Evolutionary conservation across 2,797 vertebrate genomes (phyloP).

Genomic region (Danio jaintianensis): DNA sequence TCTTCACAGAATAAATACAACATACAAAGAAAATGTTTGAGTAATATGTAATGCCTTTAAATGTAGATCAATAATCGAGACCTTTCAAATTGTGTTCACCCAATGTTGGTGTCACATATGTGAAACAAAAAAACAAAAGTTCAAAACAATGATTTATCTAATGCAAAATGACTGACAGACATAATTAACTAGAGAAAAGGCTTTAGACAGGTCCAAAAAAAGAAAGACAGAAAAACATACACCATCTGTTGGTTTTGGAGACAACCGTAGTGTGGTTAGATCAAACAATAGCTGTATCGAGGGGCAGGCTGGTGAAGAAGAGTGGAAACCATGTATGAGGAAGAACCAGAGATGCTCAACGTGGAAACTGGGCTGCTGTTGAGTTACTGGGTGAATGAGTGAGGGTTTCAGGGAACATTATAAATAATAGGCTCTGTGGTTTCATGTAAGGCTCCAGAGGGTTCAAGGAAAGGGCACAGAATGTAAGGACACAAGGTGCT

Average conservation of each 20-base stretch:
- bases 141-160: constrained; percentile 25
- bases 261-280: neutral
- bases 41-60: constrained; percentile 35
- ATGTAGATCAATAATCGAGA: constrained; percentile 12
- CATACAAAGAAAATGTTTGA: constrained; percentile 18
- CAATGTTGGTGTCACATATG: neutral
- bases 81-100: constrained; percentile 1
- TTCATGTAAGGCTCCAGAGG: constrained; percentile 30
- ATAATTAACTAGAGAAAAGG: constrained; percentile 22
- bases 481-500: constrained; percentile 27
- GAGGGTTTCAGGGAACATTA: constrained; percentile 17
- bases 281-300: constrained; percentile 13
- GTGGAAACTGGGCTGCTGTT: neutral
- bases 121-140: constrained; percentile 7
- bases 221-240: constrained; percentile 30
- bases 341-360: constrained; percentile 21
- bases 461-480: constrained; percentile 10
- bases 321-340: constrained; percentile 9
- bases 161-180: constrained; percentile 1
- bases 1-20: constrained; percentile 8
- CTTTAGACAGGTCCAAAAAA: constrained; percentile 50
- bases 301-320: constrained; percentile 40
- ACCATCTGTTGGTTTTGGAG: neutral
- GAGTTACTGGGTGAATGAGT: constrained; percentile 25
- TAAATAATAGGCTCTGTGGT: constrained; percentile 38